These are phyloP conservation scores for Drosophila rhopaloa DNA, from an alignment of 1,140 invertebrate species.

Conservation along the genomic window DNA sequence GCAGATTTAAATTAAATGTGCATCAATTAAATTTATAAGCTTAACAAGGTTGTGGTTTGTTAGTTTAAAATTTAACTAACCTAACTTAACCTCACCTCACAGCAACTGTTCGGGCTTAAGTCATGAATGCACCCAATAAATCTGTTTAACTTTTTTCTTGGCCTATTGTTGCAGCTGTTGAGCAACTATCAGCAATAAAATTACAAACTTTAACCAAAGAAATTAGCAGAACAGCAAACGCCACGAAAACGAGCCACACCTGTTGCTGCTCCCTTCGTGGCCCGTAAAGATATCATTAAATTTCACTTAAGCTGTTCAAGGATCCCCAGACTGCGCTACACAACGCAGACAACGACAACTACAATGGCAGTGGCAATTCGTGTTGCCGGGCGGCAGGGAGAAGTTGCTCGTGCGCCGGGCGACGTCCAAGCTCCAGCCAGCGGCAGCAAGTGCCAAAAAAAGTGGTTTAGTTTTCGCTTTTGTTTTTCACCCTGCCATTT, in stretches of 20 bases:
- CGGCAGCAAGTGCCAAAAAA: conserved; percentile 68
- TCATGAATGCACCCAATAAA: not conserved
- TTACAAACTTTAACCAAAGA: conserved; percentile 59
- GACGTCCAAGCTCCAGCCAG: conserved; percentile 28
- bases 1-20: too few relatives aligned
- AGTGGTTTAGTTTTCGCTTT: conserved; percentile 61
- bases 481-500: conserved; percentile 50
- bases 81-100: too few relatives aligned
- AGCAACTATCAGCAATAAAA: conserved; percentile 49
- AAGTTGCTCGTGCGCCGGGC: not conserved
- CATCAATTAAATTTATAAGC: too few relatives aligned
- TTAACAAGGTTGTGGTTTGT: too few relatives aligned
- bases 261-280: conserved; percentile 52
- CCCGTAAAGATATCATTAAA: conserved; percentile 72
- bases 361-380: conserved; percentile 24
- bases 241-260: conserved; percentile 45
- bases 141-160: not conserved
- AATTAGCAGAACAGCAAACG: conserved; percentile 53
- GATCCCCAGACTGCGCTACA: conserved; percentile 36
- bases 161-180: conserved; percentile 7
- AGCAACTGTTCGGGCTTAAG: not conserved
- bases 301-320: conserved; percentile 70
- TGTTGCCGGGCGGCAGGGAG: conserved; percentile 2
- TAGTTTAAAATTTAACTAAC: too few relatives aligned
- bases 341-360: conserved; percentile 19